phyloP scores from a whole-genome alignment of 2,888 invertebrate genomes.

The Gastracanthus pulcherrimus region DNA sequence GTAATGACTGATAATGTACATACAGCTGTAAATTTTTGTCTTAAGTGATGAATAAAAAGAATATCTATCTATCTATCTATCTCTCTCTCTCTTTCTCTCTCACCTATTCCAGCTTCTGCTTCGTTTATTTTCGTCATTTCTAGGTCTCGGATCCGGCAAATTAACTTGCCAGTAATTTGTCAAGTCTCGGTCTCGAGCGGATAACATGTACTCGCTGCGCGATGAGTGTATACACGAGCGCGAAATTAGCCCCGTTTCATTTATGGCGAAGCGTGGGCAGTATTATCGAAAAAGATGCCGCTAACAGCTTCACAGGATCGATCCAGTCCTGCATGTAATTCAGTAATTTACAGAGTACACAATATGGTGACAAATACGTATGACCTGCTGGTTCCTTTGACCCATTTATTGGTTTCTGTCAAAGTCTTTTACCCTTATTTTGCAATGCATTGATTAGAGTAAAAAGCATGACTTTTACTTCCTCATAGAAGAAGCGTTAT shows the following conservation, averaged over 20 bases:
- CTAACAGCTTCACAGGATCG: neutral
- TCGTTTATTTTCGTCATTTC: neutral
- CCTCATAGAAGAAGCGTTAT: too few species aligned
- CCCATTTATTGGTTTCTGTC: too few species aligned
- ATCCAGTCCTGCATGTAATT: too few species aligned
- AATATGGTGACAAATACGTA: neutral
- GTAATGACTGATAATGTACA: too few species aligned
- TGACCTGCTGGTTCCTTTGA: too few species aligned
- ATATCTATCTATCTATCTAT: neutral
- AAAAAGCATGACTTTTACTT: too few species aligned
- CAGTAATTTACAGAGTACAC: neutral
- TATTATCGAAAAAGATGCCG: neutral
- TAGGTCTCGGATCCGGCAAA: neutral
- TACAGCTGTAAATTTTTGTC: too few species aligned
- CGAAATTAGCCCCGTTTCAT: conserved; percentile 18
- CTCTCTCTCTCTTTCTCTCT: neutral
- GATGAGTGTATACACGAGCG: neutral
- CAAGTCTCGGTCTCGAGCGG: conserved; percentile 3
- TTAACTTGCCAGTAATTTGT: conserved; percentile 18
- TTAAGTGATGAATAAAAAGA: too few species aligned
- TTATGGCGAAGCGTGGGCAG: neutral
- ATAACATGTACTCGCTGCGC: neutral
- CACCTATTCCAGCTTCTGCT: neutral
- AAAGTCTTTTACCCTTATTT: too few species aligned
- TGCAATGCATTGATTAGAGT: too few species aligned